Evolutionary conservation across 1,140 invertebrate species (phyloP), one percentile per base, ranked within the genome.

Genomic region (Drosophila repleta): DNA sequence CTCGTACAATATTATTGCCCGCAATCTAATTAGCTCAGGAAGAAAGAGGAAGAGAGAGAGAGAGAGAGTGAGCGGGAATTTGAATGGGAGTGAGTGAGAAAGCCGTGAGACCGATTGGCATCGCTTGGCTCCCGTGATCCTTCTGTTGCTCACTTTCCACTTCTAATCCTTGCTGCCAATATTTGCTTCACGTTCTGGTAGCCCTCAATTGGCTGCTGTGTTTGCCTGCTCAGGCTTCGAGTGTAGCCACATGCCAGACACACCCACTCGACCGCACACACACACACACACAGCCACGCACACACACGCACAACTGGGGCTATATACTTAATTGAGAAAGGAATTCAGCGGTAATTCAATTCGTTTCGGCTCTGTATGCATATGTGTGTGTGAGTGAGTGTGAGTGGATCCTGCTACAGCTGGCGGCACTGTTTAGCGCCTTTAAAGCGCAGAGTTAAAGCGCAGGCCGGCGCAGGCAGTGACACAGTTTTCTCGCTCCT

Each of bases 271-370:
- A 24, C 29, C 73, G 26, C 39, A 35, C 49, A 66, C 56, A 66
- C 20, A 69, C 77, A 57, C 51, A 49, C 45, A 41, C 26, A 5
- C 43, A 24, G 18, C 32, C 43, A 60, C 56, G 46, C 41, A n/a
- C 18, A 26, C 29, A 49, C 45, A 13, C 45, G 10, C 46, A 8
- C 21, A 51, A 18, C 29, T 37, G 35, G 15, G 26, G 53, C 29
- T 24, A 77, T 74, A 71, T 71, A 82, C 81, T 77, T 85, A 87
- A 85, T 85, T 85, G 81, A 85, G 77, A 85, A 70, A 66, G 82
- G 82, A 87, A 81, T 75, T 75, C 62, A 51, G 66, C 62, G 77
- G 74, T 85, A 81, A 85, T 85, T 85, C 74, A 85, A 85, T 85
- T 87, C 66, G 74, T 57, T 55, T 67, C 41, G 58, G 18, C 43